A percentile compares a stretch with the other conserved stretches of the same genome.
Conservation (phyloP, 2,797 vertebrate species). For the Anguilla marmorata region DNA sequence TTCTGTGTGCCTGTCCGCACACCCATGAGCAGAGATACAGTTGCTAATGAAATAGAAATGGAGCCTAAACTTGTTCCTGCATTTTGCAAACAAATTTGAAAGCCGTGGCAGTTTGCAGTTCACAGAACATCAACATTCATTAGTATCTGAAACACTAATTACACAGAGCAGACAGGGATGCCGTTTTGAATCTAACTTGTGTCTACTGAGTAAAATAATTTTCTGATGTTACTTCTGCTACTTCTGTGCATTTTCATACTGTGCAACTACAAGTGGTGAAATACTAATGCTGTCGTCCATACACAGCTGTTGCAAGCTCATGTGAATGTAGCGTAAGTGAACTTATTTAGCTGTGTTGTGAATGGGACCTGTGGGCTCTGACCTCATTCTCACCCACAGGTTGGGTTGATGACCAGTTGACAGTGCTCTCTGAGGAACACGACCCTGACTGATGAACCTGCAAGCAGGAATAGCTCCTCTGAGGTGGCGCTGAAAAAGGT, state of each 20-base stretch:
- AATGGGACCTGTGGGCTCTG: not conserved
- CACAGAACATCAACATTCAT: not conserved
- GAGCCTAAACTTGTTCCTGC: not conserved
- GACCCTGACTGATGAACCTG: not conserved
- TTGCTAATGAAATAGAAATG: not conserved
- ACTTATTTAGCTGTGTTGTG: not conserved
- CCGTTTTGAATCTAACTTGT: not conserved
- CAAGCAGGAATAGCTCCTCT: not conserved
- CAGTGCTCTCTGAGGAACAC: not conserved
- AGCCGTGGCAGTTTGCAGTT: not conserved
- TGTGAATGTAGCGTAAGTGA: not conserved
- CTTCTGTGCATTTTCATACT: not conserved
- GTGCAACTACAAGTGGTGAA: not conserved
- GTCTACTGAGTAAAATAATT: not conserved
- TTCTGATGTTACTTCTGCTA: not conserved
- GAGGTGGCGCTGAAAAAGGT: not conserved
- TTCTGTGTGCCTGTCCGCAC: not conserved
- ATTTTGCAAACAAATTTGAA: not conserved
- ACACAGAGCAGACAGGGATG: not conserved
- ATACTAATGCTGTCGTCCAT: not conserved
- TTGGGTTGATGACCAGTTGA: not conserved
- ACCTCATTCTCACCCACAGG: not conserved
- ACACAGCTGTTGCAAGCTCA: not conserved
- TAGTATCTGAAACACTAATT: not conserved
- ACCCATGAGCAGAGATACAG: not conserved